Evolutionary conservation across 2,113 vertebrate genomes (phyloP), one percentile per base, ranked within the genome.

Genomic region (Phocoena sinus): DNA sequence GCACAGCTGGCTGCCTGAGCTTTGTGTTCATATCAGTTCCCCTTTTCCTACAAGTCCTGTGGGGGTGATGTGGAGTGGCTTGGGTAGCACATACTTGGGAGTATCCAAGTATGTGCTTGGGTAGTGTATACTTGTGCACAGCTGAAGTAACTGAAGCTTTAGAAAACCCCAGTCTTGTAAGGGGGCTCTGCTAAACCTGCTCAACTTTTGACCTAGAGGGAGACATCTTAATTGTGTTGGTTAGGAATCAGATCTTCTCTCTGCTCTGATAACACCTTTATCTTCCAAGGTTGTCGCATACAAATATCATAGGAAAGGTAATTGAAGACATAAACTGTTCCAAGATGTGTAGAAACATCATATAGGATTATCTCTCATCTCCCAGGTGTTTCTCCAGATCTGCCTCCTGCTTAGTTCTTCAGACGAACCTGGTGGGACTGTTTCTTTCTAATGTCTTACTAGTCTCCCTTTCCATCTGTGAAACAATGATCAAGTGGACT

Each of bases 381-480:
- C n/a, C 13, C 5, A 5, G 3, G 6, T 8, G 1, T 89, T 82
- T 44, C 47, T 60, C 26, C 20, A 89, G 9, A 60, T 89, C 11
- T n/a, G 0, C 4, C 17, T 86, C 33, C 86, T 73, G 8, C 26
- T 36, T 6, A 60, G 3, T 77, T 67, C 11, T 53, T 94, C 10
- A 38, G 36, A 70, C 0, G 73, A 56, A 28, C 4, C 6, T 9
- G 6, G 5, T 36, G 2, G 3, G 5, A 76, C 9, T 8, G 17
- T 77, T 87, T 14, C 18, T 73, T 65, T 87, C 11, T 44, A 25
- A 38, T 20, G 6, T n/a, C 18, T 36, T 20, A 56, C 0, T 28
- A 3, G 12, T 58, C 26, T 2, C 20, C 56, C 33, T 47, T 53
- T 65, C 8, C 85, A 17, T 26, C 67, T 65, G 21, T 33, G 31